Conservation (phyloP, 1,140 invertebrate species). For the Uloborus diversus region DNA sequence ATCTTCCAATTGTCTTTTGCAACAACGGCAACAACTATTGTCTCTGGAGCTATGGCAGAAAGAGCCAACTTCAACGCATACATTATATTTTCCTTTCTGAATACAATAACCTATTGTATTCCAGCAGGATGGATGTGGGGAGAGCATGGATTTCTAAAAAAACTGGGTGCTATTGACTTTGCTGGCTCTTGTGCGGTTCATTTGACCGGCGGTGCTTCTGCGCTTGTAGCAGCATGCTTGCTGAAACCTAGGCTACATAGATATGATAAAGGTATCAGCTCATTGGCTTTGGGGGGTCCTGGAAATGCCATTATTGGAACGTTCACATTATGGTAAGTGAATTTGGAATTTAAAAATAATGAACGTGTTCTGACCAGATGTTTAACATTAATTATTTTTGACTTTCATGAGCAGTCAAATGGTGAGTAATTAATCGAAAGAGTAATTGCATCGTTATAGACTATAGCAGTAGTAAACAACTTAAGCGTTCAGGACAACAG, state of each 20-base stretch:
- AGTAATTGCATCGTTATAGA: no score
- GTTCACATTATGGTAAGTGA: slow-evolving; percentile 82
- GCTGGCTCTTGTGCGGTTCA: slow-evolving; percentile 93
- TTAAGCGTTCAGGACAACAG: no score
- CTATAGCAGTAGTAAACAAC: no score
- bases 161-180: slow-evolving; percentile 84
- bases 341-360: neutral
- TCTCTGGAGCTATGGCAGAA: slow-evolving; percentile 66
- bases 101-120: slow-evolving; percentile 89
- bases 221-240: slow-evolving; percentile 87
- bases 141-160: slow-evolving; percentile 82
- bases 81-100: slow-evolving; percentile 86
- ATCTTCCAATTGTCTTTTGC: slow-evolving; percentile 58
- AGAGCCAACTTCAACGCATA: slow-evolving; percentile 89
- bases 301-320: slow-evolving; percentile 90
- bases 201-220: slow-evolving; percentile 79
- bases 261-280: slow-evolving; percentile 78
- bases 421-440: no score
- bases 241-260: slow-evolving; percentile 85
- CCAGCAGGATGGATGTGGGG: slow-evolving; percentile 93
- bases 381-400: neutral
- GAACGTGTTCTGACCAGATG: neutral
- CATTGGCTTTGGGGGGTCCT: slow-evolving; percentile 83
- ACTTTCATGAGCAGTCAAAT: no score
- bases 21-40: slow-evolving; percentile 57